phyloP scores from a whole-genome alignment of 1,140 invertebrate genomes.

The Pachyrhynchus sulphureomaculatus region DNA sequence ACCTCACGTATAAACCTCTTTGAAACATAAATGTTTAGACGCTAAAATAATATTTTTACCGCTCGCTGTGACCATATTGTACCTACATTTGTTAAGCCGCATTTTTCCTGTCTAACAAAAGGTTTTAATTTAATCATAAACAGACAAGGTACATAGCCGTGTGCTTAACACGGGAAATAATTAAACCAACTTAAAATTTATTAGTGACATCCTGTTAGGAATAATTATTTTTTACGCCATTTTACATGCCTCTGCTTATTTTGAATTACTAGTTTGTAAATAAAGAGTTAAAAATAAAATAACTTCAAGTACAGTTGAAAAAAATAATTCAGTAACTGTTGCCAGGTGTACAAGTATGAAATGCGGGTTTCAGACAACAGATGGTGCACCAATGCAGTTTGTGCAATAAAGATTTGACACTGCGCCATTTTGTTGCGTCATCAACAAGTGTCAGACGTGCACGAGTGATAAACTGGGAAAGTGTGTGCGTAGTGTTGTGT shows the following conservation, averaged over 20 bases:
- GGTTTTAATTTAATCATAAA: slow-evolving; percentile 31
- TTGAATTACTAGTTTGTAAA: too few relatives aligned
- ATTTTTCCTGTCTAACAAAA: slow-evolving; percentile 30
- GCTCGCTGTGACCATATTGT: slow-evolving; percentile 32
- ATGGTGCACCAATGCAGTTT: too few relatives aligned
- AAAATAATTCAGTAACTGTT: too few relatives aligned
- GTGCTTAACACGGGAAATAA: slow-evolving; percentile 38
- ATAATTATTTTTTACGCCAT: slow-evolving; percentile 29
- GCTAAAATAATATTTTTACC: slow-evolving; percentile 32
- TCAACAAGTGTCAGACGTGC: too few relatives aligned
- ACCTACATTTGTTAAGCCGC: slow-evolving; percentile 14
- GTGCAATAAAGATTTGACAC: too few relatives aligned
- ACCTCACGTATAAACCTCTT: slow-evolving; percentile 10
- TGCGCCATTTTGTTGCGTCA: too few relatives aligned
- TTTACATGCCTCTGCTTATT: not conserved
- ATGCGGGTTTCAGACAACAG: too few relatives aligned
- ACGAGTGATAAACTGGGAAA: too few relatives aligned
- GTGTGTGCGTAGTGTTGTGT: too few relatives aligned
- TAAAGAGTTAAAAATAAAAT: too few relatives aligned
- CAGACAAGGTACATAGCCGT: slow-evolving; percentile 26
- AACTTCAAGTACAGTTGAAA: too few relatives aligned
- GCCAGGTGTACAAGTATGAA: too few relatives aligned
- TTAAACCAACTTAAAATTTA: slow-evolving; percentile 39
- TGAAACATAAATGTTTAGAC: slow-evolving; percentile 31
- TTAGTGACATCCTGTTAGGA: slow-evolving; percentile 36